Evolutionary conservation across 1,140 invertebrate genomes (phyloP).

Genomic region (Rhyacophila brunnea): DNA sequence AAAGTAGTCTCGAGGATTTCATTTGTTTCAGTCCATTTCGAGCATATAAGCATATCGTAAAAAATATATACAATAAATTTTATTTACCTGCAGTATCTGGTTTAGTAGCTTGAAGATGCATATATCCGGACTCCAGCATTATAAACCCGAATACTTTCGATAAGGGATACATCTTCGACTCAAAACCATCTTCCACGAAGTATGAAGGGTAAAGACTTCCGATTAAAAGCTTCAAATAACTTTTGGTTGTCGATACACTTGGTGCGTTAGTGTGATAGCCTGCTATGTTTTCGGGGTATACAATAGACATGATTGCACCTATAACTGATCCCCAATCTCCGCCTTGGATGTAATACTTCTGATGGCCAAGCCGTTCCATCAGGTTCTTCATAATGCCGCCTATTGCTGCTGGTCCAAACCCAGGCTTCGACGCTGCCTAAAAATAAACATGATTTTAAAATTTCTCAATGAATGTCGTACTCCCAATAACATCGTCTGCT

Average conservation of each 20-base stretch:
- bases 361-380: conserved; percentile 60
- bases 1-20: too few relatives aligned
- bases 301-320: conserved; percentile 52
- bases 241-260: conserved; percentile 5
- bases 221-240: conserved; percentile 39
- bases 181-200: conserved; percentile 54
- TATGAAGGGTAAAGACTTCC: conserved; percentile 43
- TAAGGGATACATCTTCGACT: conserved; percentile 59
- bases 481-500: too few relatives aligned
- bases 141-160: conserved; percentile 42
- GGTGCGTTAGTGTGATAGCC: conserved; percentile 39
- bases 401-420: conserved; percentile 56
- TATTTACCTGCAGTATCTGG: conserved; percentile 69
- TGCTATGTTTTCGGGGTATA: conserved; percentile 67
- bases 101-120: conserved; percentile 76
- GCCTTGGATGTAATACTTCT: conserved; percentile 71
- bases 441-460: too few relatives aligned
- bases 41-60: too few relatives aligned
- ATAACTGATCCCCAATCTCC: conserved; percentile 70
- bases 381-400: conserved; percentile 58
- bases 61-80: not conserved
- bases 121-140: conserved; percentile 65
- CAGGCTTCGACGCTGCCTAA: conserved; percentile 52
- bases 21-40: too few relatives aligned
- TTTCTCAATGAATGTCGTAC: too few relatives aligned